Base-by-base conservation (phyloP, 2,888 invertebrate genomes). In the Epirrita christyi region DNA sequence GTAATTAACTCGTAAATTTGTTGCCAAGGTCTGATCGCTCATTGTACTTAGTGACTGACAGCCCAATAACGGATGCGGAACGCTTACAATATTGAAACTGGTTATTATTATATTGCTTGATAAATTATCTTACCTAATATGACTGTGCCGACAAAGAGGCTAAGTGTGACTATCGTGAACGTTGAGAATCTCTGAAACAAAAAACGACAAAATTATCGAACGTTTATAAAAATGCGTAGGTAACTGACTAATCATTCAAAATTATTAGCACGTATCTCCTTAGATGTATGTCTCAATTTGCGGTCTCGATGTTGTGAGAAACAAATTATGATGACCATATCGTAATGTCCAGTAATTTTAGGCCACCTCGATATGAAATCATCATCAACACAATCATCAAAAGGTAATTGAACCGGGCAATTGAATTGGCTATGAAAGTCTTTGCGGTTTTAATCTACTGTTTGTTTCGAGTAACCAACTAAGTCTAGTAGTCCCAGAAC, bases 141-240 rank as follows among this genome's bases (percentile, higher is more conserved):
- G 75, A 97, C 97, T 77, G 97, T 96, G 83, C 98, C 98, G 73
- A 98, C 97, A 86, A 98, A 97, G 66, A 98, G 94, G 84, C 98
- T 98, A 76, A 98, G 93, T 70, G 97, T 97, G 78, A 98, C 97
- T 75, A 97, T 97, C 71, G 96, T 95, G 92, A 98, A 98, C 72
- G 98, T 98, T 76, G 97, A 96, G 88, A 97, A 96, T 93, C 95
- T 96, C 98, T 98, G 95, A 68, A 95, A 90, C 72, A 75, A 76
- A 74, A 64, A 62, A 63, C 9, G 4, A 62, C 38, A 38, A 34
- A 28, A 42, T 46, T n/a, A 51, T 46, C 43, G 13, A 7, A 48
- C 15, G 38, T 21, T 45, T 48, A 42, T 8, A 53, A 43, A 48
- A 32, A 53, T 14, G 10, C 13, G 14, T 29, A 32, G 8, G 13